Evolutionary conservation across 92 coral and sea anemone species (phyloP).

Genomic region (Umimayanthus kanabou): DNA sequence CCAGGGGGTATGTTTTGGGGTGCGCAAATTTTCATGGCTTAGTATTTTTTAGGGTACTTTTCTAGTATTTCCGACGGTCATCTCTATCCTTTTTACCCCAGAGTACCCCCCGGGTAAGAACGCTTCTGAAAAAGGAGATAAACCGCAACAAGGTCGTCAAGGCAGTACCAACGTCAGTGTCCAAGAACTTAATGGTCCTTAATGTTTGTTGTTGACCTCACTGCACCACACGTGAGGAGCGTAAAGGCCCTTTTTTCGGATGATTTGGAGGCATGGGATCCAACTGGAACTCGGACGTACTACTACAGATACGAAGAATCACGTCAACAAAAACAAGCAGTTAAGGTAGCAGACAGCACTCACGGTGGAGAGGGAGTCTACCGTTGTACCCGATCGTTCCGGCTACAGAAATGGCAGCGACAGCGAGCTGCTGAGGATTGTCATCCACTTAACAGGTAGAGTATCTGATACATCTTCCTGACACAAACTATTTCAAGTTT

Average conservation of each 20-base stretch:
- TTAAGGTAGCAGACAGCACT: constrained; percentile 41
- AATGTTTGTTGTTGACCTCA: constrained; percentile 47
- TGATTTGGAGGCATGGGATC: constrained; percentile 55
- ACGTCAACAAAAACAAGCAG: constrained; percentile 9
- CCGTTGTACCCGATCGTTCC: constrained; percentile 37
- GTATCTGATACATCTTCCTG: constrained; percentile 7
- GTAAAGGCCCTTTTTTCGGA: constrained; percentile 51
- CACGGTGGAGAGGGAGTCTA: constrained; percentile 47
- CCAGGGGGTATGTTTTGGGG: too few species aligned
- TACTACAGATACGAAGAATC: constrained; percentile 44
- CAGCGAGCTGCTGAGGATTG: constrained; percentile 18
- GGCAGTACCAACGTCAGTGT: constrained; percentile 48
- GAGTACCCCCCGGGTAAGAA: too few species aligned
- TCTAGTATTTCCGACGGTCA: too few species aligned
- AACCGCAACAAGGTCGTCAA: constrained; percentile 34
- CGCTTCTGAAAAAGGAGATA: constrained; percentile 40
- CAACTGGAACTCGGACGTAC: constrained; percentile 57
- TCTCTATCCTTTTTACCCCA: too few species aligned
- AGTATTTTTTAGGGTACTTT: too few species aligned
- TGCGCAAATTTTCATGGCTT: too few species aligned
- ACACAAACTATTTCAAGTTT: neutral
- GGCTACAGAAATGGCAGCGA: constrained; percentile 53
- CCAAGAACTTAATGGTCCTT: constrained; percentile 29
- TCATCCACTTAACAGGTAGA: constrained; percentile 47
- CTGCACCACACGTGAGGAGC: constrained; percentile 48